These are phyloP conservation scores for Venturia canescens DNA, from an alignment of 1,140 invertebrate genomes.

Conservation along the genomic window DNA sequence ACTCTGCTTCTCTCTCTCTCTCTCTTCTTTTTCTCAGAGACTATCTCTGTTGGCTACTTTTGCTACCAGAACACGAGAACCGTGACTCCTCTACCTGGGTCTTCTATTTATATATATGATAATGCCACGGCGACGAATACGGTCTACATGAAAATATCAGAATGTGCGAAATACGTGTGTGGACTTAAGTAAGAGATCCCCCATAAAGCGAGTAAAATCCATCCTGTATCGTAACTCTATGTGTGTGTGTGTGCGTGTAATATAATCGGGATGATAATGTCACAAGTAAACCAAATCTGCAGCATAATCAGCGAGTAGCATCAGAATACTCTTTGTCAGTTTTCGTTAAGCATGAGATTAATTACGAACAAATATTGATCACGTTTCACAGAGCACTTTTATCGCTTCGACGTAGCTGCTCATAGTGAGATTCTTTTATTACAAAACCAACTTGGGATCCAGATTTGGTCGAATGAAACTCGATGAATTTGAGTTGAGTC, in stretches of 20 bases:
- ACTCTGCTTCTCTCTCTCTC: background rate
- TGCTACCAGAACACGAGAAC: slow-evolving; percentile 33
- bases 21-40: slow-evolving; percentile 10
- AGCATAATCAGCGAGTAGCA: too few species aligned
- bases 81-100: slow-evolving; percentile 19
- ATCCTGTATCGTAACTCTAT: background rate
- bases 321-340: too few species aligned
- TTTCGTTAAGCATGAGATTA: too few species aligned
- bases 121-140: slow-evolving; percentile 25
- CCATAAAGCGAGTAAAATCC: background rate
- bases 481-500: too few species aligned
- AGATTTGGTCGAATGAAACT: too few species aligned
- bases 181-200: slow-evolving; percentile 9
- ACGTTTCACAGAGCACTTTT: too few species aligned
- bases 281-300: too few species aligned
- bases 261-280: background rate
- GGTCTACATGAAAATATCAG: background rate
- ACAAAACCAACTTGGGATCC: too few species aligned
- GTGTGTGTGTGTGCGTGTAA: background rate
- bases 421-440: too few species aligned
- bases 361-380: too few species aligned
- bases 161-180: slow-evolving; percentile 36
- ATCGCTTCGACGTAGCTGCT: too few species aligned
- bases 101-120: slow-evolving; percentile 11
- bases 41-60: slow-evolving; percentile 29